Conservation (phyloP, 2,888 invertebrate genomes). For the Abrostola triplasia region DNA sequence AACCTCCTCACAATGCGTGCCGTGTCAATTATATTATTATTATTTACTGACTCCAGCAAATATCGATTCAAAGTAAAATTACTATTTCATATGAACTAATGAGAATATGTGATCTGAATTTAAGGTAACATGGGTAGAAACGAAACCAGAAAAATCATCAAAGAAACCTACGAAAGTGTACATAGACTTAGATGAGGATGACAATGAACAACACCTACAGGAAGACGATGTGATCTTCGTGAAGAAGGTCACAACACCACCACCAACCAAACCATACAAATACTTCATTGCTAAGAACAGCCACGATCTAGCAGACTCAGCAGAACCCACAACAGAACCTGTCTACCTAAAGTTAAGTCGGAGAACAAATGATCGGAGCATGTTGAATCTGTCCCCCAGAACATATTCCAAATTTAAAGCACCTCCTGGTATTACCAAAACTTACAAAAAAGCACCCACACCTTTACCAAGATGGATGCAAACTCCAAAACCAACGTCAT, state of each 20-base stretch:
- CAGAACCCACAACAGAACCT: constrained; percentile 60
- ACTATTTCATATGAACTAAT: too few species aligned
- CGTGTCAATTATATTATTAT: too few species aligned
- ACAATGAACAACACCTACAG: constrained; percentile 61
- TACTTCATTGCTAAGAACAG: constrained; percentile 66
- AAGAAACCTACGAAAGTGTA: constrained; percentile 73
- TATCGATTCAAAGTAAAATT: too few species aligned
- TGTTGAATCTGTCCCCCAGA: constrained; percentile 68
- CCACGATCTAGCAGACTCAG: constrained; percentile 56
- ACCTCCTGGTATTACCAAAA: constrained; percentile 76
- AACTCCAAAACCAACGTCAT: constrained; percentile 57
- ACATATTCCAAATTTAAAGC: constrained; percentile 75
- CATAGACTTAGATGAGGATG: constrained; percentile 75
- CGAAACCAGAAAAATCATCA: constrained; percentile 62
- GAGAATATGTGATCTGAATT: constrained; percentile 41
- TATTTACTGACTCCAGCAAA: too few species aligned
- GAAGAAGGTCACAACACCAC: constrained; percentile 72
- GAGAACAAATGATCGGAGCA: constrained; percentile 67
- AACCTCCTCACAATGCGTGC: too few species aligned
- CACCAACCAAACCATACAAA: constrained; percentile 71
- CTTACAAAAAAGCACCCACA: constrained; percentile 73
- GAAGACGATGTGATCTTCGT: constrained; percentile 81
- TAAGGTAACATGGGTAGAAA: constrained; percentile 76
- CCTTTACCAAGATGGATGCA: constrained; percentile 78
- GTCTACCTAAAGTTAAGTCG: constrained; percentile 70